Conservation (phyloP, 2,113 vertebrate genomes). For the Todiramphus saurophagus region DNA sequence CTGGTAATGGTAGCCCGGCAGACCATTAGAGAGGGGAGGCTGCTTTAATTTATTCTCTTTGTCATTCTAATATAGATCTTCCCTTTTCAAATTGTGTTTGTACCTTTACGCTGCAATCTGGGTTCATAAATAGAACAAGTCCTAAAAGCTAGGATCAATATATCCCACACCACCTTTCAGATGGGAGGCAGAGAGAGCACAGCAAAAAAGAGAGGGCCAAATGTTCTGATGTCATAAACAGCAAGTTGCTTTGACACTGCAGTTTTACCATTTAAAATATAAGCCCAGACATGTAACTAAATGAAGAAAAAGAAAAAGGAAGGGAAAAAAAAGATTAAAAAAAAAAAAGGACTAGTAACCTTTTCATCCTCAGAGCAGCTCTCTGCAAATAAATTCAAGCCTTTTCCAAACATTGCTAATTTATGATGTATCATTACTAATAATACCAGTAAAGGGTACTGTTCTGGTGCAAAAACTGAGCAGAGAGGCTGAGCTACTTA, state of each 20-base stretch:
- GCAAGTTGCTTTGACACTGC: neutral
- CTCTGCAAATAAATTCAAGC: neutral
- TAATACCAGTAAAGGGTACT: neutral
- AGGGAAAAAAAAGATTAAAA: rapidly evolving
- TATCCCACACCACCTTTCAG: neutral
- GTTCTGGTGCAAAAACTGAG: neutral
- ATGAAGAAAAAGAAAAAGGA: neutral
- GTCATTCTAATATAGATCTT: slow-evolving; percentile 38
- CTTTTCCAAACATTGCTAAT: neutral
- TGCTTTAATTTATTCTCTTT: slow-evolving; percentile 32
- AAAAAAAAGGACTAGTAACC: neutral
- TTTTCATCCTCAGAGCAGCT: neutral
- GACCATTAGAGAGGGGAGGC: neutral
- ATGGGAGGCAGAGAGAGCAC: neutral
- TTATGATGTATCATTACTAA: neutral
- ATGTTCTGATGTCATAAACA: neutral
- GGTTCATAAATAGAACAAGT: slow-evolving; percentile 12
- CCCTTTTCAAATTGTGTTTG: neutral
- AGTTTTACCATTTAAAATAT: neutral
- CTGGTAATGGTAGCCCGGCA: rapidly evolving
- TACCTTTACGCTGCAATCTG: neutral
- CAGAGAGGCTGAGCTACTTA: neutral
- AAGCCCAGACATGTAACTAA: neutral
- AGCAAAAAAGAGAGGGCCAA: neutral
- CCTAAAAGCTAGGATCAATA: slow-evolving; percentile 46